phyloP scores from a whole-genome alignment of 2,797 vertebrate genomes.

The Thaleichthys pacificus region DNA sequence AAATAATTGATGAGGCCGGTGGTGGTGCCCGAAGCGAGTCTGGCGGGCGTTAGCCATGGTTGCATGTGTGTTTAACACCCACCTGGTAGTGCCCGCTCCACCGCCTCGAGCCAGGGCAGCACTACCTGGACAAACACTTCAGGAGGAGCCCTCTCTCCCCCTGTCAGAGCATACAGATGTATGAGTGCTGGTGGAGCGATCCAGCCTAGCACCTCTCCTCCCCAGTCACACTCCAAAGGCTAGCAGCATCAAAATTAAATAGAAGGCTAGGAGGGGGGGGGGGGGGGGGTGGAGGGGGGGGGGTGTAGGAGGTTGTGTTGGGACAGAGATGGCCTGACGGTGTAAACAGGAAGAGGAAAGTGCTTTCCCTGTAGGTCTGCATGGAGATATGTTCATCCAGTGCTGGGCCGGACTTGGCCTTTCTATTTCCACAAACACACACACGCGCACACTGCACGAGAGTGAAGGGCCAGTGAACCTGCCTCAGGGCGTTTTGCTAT shows the following conservation, averaged over 20 bases:
- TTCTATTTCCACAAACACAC: conserved; percentile 47
- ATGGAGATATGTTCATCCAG: conserved; percentile 77
- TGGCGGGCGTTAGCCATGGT: conserved; percentile 60
- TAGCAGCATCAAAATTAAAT: conserved; percentile 48
- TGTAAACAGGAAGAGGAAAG: conserved; percentile 71
- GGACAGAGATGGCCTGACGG: conserved; percentile 59
- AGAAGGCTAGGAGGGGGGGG: conserved; percentile 30
- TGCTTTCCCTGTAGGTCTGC: conserved; percentile 57
- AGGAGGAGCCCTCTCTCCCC: conserved; percentile 43
- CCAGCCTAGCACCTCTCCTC: conserved; percentile 44
- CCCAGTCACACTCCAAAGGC: conserved; percentile 34
- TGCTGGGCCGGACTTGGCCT: conserved; percentile 56
- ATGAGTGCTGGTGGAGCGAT: conserved; percentile 48
- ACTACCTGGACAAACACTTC: conserved; percentile 60
- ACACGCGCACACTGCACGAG: conserved; percentile 55
- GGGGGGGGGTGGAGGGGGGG: conserved; percentile 10
- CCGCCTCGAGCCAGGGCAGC: conserved; percentile 63
- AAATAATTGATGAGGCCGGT: conserved; percentile 67
- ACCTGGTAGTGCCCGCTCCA: conserved; percentile 51
- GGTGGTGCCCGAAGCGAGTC: conserved; percentile 51
- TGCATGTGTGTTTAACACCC: conserved; percentile 62
- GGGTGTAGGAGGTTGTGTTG: conserved; percentile 7
- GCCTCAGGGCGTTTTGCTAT: conserved; percentile 77
- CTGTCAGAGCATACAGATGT: conserved; percentile 62
- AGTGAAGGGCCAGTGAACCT: conserved; percentile 75